Percentiles rank a stretch among this genome's conserved stretches.
Conservation (phyloP, 1,140 invertebrate genomes). For the Hermatobates lingyangjiaoensis region DNA sequence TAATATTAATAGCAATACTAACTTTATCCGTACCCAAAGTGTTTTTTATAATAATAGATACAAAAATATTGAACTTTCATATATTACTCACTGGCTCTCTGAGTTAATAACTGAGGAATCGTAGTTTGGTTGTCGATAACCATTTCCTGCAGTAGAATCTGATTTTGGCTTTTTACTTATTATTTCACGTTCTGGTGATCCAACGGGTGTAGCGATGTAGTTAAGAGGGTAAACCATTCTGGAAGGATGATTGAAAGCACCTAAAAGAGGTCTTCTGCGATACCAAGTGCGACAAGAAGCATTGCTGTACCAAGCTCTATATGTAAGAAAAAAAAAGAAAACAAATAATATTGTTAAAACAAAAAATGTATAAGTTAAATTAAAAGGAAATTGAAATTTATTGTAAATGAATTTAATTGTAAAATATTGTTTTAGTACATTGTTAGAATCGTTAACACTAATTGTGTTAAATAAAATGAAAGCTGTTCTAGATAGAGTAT, state of each 20-base stretch:
- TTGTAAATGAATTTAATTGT: too few relatives aligned
- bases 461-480: too few relatives aligned
- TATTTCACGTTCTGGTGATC: constrained; percentile 35
- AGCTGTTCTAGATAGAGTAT: too few relatives aligned
- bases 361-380: too few relatives aligned
- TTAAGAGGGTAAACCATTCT: constrained; percentile 85
- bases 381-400: too few relatives aligned
- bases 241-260: constrained; percentile 75
- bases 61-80: neutral
- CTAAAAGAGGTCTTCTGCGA: constrained; percentile 53
- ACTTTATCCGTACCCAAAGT: neutral
- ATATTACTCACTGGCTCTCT: constrained; percentile 61
- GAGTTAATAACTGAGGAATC: constrained; percentile 61
- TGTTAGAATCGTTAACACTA: too few relatives aligned
- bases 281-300: constrained; percentile 72
- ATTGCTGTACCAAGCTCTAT: constrained; percentile 71
- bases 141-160: constrained; percentile 45
- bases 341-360: too few relatives aligned
- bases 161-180: constrained; percentile 24
- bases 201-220: constrained; percentile 53
- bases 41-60: neutral
- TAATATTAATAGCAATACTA: too few relatives aligned
- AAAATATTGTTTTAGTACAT: too few relatives aligned
- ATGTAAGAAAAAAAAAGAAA: too few relatives aligned
- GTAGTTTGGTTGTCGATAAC: constrained; percentile 59